A percentile compares a stretch with the other conserved stretches of the same genome.
phyloP scores from a whole-genome alignment of 2,797 vertebrate species.

The Nannoperca obscura region DNA sequence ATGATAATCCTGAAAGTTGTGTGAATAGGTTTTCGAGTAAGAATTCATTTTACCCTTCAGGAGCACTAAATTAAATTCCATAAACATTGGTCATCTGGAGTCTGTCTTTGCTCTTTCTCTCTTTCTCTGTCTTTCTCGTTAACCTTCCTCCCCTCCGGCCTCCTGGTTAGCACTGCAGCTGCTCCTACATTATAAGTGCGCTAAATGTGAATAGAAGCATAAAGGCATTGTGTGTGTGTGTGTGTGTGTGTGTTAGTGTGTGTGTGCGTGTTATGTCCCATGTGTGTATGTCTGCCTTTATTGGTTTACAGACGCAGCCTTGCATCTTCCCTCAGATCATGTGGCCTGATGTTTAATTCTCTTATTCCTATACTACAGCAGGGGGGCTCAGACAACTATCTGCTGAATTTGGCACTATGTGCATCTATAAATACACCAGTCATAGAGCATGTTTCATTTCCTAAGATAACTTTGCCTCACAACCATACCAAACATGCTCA shows the following conservation, averaged over 20 bases:
- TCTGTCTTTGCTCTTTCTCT: conserved; percentile 44
- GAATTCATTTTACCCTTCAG: conserved; percentile 47
- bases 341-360: conserved; percentile 60
- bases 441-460: conserved; percentile 63
- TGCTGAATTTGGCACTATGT: conserved; percentile 72
- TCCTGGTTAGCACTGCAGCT: conserved; percentile 80
- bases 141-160: conserved; percentile 78
- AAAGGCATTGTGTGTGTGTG: conserved; percentile 71
- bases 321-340: conserved; percentile 49
- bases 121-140: conserved; percentile 56
- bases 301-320: conserved; percentile 51
- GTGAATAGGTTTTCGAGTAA: conserved; percentile 41
- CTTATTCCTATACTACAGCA: conserved; percentile 47
- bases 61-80: conserved; percentile 59
- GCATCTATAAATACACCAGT: conserved; percentile 69
- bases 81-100: conserved; percentile 44
- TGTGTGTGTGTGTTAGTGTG: conserved; percentile 47
- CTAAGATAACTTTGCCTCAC: conserved; percentile 72
- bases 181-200: conserved; percentile 78
- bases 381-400: conserved; percentile 65
- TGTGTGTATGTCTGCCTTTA: conserved; percentile 18
- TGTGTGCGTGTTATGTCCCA: conserved; percentile 25
- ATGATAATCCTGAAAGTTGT: conserved; percentile 57
- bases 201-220: conserved; percentile 85
- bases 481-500: conserved; percentile 69